Conservation (phyloP, 2,113 vertebrate genomes). For the Saccopteryx bilineata region DNA sequence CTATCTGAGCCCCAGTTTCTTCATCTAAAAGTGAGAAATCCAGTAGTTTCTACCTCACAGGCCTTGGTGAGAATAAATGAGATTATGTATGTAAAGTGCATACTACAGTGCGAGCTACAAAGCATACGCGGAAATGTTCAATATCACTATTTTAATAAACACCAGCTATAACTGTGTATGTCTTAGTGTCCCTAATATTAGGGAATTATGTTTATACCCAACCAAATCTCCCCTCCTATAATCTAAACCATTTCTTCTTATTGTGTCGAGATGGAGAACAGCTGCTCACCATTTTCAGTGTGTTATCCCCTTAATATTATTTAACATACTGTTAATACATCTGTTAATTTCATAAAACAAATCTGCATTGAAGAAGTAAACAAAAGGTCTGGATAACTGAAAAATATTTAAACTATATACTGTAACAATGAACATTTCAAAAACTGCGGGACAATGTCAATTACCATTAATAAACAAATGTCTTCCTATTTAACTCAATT, state of each 20-base stretch:
- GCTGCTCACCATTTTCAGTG: background rate
- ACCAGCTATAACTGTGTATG: conserved; percentile 5
- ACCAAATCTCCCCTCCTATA: conserved; percentile 38
- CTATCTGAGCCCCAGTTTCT: background rate
- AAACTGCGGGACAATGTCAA: conserved; percentile 18
- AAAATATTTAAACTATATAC: conserved; percentile 51
- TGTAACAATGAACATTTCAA: conserved; percentile 28
- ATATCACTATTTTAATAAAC: conserved; percentile 30
- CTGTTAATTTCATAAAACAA: conserved; percentile 27
- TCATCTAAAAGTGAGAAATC: conserved; percentile 32
- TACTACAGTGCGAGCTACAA: background rate
- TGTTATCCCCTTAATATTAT: background rate
- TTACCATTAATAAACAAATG: background rate
- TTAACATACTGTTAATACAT: background rate
- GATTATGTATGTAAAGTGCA: background rate
- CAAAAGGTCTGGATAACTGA: conserved; percentile 26
- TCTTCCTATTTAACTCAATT: conserved; percentile 56
- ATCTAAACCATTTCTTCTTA: conserved; percentile 34
- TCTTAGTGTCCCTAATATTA: background rate
- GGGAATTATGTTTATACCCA: background rate
- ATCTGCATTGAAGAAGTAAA: conserved; percentile 51
- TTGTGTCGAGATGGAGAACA: background rate
- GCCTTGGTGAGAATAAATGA: conserved; percentile 21
- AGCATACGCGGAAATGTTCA: background rate
- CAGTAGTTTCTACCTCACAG: background rate